phyloP scores from a whole-genome alignment of 2,888 invertebrate species.

The Chalcis sispes region DNA sequence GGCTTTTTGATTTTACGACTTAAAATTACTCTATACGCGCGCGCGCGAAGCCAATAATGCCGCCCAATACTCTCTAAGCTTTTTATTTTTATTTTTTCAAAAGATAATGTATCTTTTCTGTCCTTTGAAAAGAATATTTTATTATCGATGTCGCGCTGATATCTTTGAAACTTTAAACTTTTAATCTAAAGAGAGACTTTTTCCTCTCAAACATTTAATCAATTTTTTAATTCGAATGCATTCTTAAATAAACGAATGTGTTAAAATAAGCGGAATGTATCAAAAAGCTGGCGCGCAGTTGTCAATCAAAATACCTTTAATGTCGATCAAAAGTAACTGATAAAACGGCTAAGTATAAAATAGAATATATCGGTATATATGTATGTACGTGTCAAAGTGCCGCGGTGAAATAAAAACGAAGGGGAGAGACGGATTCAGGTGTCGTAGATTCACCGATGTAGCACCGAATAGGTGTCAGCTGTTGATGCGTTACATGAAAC shows the following conservation, averaged over 20 bases:
- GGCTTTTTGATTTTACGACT: constrained; percentile 53
- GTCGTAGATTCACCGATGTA: constrained; percentile 36
- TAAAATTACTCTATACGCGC: constrained; percentile 35
- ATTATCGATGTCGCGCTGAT: no score
- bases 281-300: constrained; percentile 15
- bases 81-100: neutral
- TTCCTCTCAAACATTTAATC: no score
- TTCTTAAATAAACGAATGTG: neutral
- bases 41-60: neutral
- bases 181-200: no score
- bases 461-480: constrained; percentile 49
- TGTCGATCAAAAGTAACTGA: constrained; percentile 25
- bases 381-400: constrained; percentile 21
- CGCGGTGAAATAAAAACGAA: constrained; percentile 37
- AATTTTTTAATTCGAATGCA: neutral
- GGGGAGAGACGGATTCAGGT: constrained; percentile 35
- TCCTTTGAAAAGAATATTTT: neutral
- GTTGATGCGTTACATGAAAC: constrained; percentile 42
- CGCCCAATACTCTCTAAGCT: neutral
- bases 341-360: constrained; percentile 22
- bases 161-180: no score
- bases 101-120: constrained; percentile 30
- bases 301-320: constrained; percentile 49
- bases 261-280: no score
- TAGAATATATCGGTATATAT: neutral